Base-by-base conservation (phyloP, 2,797 vertebrate species). In the Pogoniulus pusillus region DNA sequence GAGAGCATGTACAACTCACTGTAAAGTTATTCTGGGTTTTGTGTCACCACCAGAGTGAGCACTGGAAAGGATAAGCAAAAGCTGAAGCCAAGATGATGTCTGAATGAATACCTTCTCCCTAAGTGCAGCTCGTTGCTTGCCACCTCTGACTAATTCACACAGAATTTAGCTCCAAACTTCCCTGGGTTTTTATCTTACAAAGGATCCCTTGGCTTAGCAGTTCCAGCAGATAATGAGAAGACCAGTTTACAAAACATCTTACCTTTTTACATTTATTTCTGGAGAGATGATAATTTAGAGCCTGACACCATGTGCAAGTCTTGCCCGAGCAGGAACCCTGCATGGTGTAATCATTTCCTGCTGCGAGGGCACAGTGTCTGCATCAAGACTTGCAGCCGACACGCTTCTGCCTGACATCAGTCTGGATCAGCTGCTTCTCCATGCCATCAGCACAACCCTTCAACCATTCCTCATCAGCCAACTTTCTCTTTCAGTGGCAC, bases 241-340 rank as follows among this genome's bases (percentile, higher is more conserved):
- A 70, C 27, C 35, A 54, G 64, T 78, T 80, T 72, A 89, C 77
- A 69, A 41, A 89, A 70, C 0, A 7, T 35, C 66, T 89, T 24
- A 72, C 32, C 59, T 72, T 78, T 72, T 55, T 47, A 51, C 59
- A 75, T 27, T 72, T 89, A 39, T 81, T 87, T 91, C 89, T 90
- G 87, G 66, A 78, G 79, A 72, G 60, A 57, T 76, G 76, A 34
- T 81, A 89, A 94, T 87, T 92, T 64, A 72, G 82, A 80, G 73
- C 66, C 79, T 82, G 89, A 85, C 80, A 87, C 34, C 79, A 81
- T 10, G 12, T 23, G 72, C 43, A n/a, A 76, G 75, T 34, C 84
- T 26, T 87, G 88, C 93, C 95, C 8, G 82, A 93, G 91, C 93
- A 92, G 88, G 91, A 89, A 7, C 78, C 71, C 80, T 19, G 85